Base-by-base conservation (phyloP, 1,140 invertebrate genomes). In the Psix sp. region DNA sequence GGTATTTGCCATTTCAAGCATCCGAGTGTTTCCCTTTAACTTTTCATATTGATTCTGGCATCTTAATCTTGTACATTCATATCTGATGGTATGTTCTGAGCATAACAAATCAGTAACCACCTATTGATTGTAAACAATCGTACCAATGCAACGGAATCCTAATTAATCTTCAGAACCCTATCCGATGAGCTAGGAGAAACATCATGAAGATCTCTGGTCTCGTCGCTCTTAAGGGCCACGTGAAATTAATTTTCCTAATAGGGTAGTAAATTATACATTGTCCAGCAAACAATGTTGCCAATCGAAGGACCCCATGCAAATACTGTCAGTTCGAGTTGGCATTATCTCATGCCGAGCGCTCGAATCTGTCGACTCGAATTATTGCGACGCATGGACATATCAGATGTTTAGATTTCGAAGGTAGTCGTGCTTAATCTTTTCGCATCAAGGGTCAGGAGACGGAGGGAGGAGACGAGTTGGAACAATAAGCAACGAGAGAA, bases 351-450 rank as follows among this genome's bases (percentile, higher is more conserved):
- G 26, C 52, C 7, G 52, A 38, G 36, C 38, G 68, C 68, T 73
- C 70, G 70, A 73, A 62, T 66, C 70, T 62, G 70, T 67, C 70
- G 49, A 74, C 62, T 67, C 38, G 56, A 67, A 74, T 74, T 74
- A 74, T 67, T 67, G 46, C 36, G 14, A 54, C 20, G 56, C 70
- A 60, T 43, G 60, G 54, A 16, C 56, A 67, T 67, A 66, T 74
- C 70, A 62, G 56, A 66, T 74, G 70, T 62, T 74, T 67, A 29
- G 70, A 74, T 74, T 74, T 57, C 11, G 33, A 67, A 62, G 59
- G 70, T 42, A 74, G 70, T 57, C 60, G 54, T 68, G 72, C 51
- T 74, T 68, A 74, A 74, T 74, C 57, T 68, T 65, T 65, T 68
- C 65, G 51, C 65, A 75, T 66, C 66, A 49, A 63, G 40, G 66